These are phyloP conservation scores for Peromyscus polionotus DNA, from an alignment of 2,113 vertebrate species.

Conservation along the genomic window DNA sequence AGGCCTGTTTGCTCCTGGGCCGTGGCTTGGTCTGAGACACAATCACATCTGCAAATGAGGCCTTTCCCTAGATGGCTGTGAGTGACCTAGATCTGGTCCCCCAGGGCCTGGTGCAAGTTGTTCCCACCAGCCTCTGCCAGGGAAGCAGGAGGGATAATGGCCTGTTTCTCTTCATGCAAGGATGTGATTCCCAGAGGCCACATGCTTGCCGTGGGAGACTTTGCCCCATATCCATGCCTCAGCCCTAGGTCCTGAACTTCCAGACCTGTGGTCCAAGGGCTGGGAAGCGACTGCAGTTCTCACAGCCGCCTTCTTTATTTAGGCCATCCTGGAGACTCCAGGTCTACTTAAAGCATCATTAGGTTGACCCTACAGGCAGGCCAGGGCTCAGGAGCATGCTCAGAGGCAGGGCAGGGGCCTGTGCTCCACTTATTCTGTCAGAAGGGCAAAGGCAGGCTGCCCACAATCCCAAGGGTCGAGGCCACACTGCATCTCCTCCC, in stretches of 20 bases:
- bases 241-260: background rate
- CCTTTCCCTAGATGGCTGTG: background rate
- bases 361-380: background rate
- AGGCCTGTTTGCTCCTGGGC: background rate
- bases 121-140: constrained; percentile 54
- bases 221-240: background rate
- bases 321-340: background rate
- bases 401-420: background rate
- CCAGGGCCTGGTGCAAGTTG: background rate
- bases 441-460: background rate
- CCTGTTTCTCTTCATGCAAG: background rate
- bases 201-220: constrained; percentile 58
- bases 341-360: background rate
- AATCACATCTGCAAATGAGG: background rate
- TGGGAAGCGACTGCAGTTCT: background rate
- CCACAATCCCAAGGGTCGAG: rapidly evolving
- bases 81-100: constrained; percentile 12
- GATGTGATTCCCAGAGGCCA: constrained; percentile 60
- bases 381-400: background rate
- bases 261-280: background rate
- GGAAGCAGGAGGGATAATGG: constrained; percentile 25
- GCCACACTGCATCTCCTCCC: rapidly evolving
- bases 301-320: background rate
- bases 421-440: rapidly evolving
- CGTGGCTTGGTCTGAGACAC: background rate